Percentiles rank a stretch among this genome's conserved stretches.
Evolutionary conservation across 2,888 invertebrate genomes (phyloP).

Genomic region (Polietes domitor): DNA sequence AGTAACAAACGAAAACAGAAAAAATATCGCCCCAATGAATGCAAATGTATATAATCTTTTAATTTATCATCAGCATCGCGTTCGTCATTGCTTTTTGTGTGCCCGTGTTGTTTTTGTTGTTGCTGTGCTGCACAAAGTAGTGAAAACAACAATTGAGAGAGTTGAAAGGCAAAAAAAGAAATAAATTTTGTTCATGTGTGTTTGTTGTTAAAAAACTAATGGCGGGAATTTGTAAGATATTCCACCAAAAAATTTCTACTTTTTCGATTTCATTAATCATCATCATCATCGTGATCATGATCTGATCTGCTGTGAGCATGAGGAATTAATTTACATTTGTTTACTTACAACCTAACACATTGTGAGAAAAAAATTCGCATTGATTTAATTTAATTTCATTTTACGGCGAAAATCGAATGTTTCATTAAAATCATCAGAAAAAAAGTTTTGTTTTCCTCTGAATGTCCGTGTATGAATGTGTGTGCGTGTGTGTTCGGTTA

Average conservation of each 20-base stretch:
- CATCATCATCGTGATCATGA: neutral
- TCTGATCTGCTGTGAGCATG: neutral
- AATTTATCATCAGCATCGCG: constrained; percentile 39
- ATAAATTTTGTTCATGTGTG: constrained; percentile 21
- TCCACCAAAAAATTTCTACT: neutral
- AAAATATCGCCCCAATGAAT: constrained; percentile 56
- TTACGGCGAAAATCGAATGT: constrained; percentile 4
- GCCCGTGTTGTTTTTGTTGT: constrained; percentile 13
- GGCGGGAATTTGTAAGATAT: constrained; percentile 16
- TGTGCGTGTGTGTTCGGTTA: neutral
- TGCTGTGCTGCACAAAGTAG: constrained; percentile 15
- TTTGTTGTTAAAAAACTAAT: constrained; percentile 28
- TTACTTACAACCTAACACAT: constrained; percentile 6
- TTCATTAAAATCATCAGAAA: neutral
- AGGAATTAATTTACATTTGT: constrained; percentile 25
- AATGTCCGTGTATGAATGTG: neutral
- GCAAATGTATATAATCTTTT: constrained; percentile 50
- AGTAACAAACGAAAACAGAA: constrained; percentile 31
- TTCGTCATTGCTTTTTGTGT: constrained; percentile 32
- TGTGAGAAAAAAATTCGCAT: constrained; percentile 22
- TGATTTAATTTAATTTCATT: constrained; percentile 8
- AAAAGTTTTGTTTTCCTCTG: neutral
- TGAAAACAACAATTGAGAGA: constrained; percentile 34
- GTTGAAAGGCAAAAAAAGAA: constrained; percentile 8
- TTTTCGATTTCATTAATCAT: constrained; percentile 14